A percentile compares a stretch with the other conserved stretches of the same genome.
Evolutionary conservation across 2,888 invertebrate species (phyloP).

Genomic region (Apoderus coryli): DNA sequence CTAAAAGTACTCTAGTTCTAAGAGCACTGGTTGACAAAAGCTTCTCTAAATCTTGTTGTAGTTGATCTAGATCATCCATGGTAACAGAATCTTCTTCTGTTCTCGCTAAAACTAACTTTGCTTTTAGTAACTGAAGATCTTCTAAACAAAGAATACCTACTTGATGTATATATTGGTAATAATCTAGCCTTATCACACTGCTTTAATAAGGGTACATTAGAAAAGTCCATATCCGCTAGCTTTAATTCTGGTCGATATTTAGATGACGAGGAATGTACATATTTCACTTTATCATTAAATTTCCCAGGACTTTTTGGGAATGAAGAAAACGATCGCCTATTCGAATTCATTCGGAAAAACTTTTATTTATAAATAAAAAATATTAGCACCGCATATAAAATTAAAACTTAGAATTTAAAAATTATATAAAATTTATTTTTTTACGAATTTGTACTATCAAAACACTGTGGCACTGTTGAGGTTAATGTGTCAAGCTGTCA

Average conservation of each 20-base stretch:
- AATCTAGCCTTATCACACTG: constrained; percentile 51
- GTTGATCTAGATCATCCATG: constrained; percentile 75
- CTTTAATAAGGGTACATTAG: constrained; percentile 46
- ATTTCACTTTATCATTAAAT: constrained; percentile 20
- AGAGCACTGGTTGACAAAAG: constrained; percentile 71
- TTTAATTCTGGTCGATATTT: no score
- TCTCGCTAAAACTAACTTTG: constrained; percentile 41
- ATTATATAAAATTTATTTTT: constrained; percentile 1
- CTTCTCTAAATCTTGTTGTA: constrained; percentile 79
- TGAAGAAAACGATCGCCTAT: constrained; percentile 13
- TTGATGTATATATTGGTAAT: constrained; percentile 49
- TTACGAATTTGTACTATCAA: constrained; percentile 1
- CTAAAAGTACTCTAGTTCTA: constrained; percentile 61
- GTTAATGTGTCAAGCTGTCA: no score
- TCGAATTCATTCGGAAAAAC: constrained; percentile 14
- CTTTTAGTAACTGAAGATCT: constrained; percentile 2
- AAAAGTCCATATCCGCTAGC: constrained; percentile 16
- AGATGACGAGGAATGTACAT: constrained; percentile 17
- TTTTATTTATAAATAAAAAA: not conserved
- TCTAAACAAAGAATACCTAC: constrained; percentile 21
- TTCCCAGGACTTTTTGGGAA: constrained; percentile 16
- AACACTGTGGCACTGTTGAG: no score
- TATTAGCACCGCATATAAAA: not conserved
- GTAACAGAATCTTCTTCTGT: constrained; percentile 62
- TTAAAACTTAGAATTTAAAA: not conserved